Conservation (phyloP, 2,888 invertebrate genomes). For the Clanis bilineata region DNA sequence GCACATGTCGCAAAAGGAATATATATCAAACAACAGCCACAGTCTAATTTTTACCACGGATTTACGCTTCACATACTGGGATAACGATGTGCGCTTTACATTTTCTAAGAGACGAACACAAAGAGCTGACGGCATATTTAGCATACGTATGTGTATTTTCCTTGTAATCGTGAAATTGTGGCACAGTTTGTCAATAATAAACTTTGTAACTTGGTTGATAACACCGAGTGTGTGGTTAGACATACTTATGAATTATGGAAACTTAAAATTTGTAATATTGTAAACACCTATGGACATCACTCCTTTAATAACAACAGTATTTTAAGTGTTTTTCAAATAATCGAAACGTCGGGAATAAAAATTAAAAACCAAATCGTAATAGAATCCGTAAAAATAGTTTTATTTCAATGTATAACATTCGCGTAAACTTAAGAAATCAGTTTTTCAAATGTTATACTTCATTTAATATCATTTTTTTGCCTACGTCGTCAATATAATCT, state of each 20-base stretch:
- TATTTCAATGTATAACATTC: too few species aligned
- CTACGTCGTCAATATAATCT: too few species aligned
- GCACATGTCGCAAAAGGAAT: neutral
- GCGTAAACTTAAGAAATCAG: too few species aligned
- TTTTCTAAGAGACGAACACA: neutral
- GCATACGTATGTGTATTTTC: neutral
- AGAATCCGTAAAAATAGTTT: too few species aligned
- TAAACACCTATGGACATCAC: too few species aligned
- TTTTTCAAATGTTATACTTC: too few species aligned
- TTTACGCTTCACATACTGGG: neutral
- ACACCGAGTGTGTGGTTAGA: neutral
- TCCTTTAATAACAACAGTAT: too few species aligned
- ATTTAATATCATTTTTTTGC: too few species aligned
- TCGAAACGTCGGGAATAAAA: too few species aligned
- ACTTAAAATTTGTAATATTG: neutral
- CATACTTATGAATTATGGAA: neutral
- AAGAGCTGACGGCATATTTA: neutral
- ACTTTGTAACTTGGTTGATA: neutral
- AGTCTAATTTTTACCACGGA: neutral
- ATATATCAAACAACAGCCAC: neutral
- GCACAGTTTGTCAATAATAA: neutral
- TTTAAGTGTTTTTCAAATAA: too few species aligned
- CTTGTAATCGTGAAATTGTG: neutral
- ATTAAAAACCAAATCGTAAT: too few species aligned
- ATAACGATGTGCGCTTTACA: slow-evolving; percentile 1